Evolutionary conservation across 2,113 vertebrate species (phyloP), one percentile per base, ranked within the genome.

Genomic region (Gambusia affinis): DNA sequence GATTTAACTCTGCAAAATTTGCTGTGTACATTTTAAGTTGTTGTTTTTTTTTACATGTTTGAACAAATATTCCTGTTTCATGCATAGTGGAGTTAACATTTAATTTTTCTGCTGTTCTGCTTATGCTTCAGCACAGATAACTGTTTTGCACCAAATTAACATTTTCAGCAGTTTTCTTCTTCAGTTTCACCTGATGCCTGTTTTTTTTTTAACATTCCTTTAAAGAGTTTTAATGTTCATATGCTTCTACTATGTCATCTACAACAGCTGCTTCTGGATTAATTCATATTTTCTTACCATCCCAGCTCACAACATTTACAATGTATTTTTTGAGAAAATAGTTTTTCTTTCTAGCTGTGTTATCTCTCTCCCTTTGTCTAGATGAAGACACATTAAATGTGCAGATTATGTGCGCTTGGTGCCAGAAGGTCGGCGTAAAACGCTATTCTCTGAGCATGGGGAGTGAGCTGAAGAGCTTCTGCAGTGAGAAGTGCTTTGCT

Each of bases 361-460:
- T 47, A 78, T 64, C 12, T 57, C 14, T 42, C 10, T 51, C 27
- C 78, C 71, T 67, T 90, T 42, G 94, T 94, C 90, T 89, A 99
- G 98, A 99, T 88, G 98, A 99, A 90, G 98, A 99, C 91, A 93
- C 95, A 92, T 96, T 96, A 95, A 98, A 96, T 90, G 95, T 98
- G 93, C 98, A 99, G 96, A 99, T 99, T 95, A 96, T 99, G 96
- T 99, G 98, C 91, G 98, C 98, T 89, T 99, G 98, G 98, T 99
- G 98, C 96, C 98, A 99, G 97, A 99, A 99, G 95, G 95, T 99
- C 86, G 98, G 98, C 67, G 96, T 98, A 90, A 99, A 99, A 87
- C 97, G 98, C 81, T 99, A 99, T 91, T 99, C 97, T 91, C 96
- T 99, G 92, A 98, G 97, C 95, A 99, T 99, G 98, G 98, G 98